These are phyloP conservation scores for Polyergus mexicanus DNA, from an alignment of 1,140 invertebrate species.

Conservation along the genomic window DNA sequence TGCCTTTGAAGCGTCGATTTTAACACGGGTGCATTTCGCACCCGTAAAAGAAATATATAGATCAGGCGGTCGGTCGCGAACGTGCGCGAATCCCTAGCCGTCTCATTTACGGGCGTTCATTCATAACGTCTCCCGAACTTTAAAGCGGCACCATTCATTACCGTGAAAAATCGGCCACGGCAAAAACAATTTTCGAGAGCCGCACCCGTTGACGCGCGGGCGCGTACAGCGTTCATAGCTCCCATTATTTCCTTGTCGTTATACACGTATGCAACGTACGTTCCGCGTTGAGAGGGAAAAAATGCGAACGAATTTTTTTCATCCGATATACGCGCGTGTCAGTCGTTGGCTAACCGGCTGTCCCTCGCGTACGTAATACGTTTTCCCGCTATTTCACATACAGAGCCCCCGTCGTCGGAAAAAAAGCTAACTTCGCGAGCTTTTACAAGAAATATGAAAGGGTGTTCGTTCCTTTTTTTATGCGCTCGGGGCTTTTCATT, in stretches of 20 bases:
- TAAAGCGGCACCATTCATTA: constrained; percentile 44
- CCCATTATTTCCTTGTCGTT: constrained; percentile 51
- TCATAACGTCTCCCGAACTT: constrained; percentile 49
- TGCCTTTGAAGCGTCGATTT: not conserved
- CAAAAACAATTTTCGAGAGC: constrained; percentile 51
- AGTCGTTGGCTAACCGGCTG: not conserved
- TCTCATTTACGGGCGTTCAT: constrained; percentile 57
- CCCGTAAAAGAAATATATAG: constrained; percentile 16
- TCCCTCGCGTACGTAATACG: constrained; percentile 27
- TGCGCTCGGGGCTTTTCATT: constrained; percentile 17
- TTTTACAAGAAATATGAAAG: constrained; percentile 49
- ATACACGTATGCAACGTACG: not conserved
- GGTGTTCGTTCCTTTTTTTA: constrained; percentile 19
- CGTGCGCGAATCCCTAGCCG: not conserved
- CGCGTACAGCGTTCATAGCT: not conserved
- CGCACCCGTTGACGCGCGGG: not conserved
- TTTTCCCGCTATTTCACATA: constrained; percentile 29
- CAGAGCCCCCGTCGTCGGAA: not conserved
- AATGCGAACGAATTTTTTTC: constrained; percentile 49
- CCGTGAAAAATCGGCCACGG: constrained; percentile 47
- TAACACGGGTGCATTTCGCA: not conserved
- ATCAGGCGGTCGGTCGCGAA: not conserved
- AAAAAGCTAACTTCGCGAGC: constrained; percentile 17
- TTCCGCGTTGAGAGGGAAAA: constrained; percentile 37
- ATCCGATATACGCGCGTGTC: not conserved